These are phyloP conservation scores for Lanius collurio DNA, from an alignment of 2,113 vertebrate genomes.

Conservation along the genomic window DNA sequence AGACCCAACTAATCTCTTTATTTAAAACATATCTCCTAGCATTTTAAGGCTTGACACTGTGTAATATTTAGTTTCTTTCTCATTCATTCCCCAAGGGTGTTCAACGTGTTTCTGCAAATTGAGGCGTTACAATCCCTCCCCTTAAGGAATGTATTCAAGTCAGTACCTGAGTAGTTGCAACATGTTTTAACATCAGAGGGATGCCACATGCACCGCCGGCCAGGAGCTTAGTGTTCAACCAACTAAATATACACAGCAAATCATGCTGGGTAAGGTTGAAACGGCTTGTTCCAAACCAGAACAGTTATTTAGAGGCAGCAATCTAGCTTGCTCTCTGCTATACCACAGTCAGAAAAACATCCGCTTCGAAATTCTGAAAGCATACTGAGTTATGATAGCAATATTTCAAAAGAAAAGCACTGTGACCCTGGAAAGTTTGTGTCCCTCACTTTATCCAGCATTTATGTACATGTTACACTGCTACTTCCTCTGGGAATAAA, in stretches of 20 bases:
- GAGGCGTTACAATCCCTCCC: slow-evolving; percentile 2
- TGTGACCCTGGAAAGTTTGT: background rate
- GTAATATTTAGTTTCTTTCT: slow-evolving; percentile 41
- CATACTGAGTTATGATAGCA: background rate
- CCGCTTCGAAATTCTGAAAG: background rate
- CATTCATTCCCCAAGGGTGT: background rate
- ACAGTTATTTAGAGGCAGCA: background rate
- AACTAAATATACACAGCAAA: background rate
- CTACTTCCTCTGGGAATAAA: background rate
- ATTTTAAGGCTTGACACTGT: slow-evolving; percentile 32
- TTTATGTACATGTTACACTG: background rate
- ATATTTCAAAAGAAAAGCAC: background rate
- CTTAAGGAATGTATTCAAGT: slow-evolving; percentile 60
- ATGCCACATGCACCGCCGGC: background rate
- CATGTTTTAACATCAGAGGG: slow-evolving; percentile 38
- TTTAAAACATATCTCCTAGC: background rate
- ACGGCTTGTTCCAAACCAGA: background rate
- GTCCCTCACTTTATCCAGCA: background rate
- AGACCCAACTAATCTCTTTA: slow-evolving; percentile 18
- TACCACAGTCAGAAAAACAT: background rate
- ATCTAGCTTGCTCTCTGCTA: background rate
- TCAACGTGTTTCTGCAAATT: background rate
- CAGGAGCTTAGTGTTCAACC: background rate
- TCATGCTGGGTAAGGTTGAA: background rate
- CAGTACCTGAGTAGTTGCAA: slow-evolving; percentile 50